These are phyloP conservation scores for Oreochromis mossambicus DNA, from an alignment of 2,797 vertebrate genomes.

Conservation along the genomic window DNA sequence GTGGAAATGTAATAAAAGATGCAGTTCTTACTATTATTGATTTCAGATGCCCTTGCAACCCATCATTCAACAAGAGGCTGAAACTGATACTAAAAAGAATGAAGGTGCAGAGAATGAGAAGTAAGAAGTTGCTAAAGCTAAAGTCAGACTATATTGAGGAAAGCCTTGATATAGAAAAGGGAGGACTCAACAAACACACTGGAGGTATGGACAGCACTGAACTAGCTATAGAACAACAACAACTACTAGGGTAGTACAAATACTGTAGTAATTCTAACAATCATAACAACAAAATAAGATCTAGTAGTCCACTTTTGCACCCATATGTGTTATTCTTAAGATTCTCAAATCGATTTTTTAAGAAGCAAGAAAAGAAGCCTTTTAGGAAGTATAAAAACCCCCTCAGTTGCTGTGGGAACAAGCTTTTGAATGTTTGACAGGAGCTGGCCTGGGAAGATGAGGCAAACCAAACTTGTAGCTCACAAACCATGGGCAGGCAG, in stretches of 20 bases:
- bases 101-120: neutral
- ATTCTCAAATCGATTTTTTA: neutral
- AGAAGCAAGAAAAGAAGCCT: neutral
- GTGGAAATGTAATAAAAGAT: conserved; percentile 54
- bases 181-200: neutral
- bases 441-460: neutral
- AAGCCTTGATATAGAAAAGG: neutral
- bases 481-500: neutral
- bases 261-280: neutral
- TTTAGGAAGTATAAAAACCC: neutral
- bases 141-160: neutral
- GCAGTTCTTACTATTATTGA: conserved; percentile 45
- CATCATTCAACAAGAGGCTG: conserved; percentile 41
- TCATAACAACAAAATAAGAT: neutral
- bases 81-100: conserved; percentile 13
- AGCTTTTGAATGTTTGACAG: neutral
- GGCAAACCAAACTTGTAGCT: neutral
- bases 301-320: neutral
- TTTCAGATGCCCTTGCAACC: conserved; percentile 67
- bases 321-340: neutral
- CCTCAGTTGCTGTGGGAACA: neutral
- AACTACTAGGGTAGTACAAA: neutral
- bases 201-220: neutral
- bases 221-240: neutral
- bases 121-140: neutral